A percentile compares a stretch with the other conserved stretches of the same genome.
Evolutionary conservation across 2,888 invertebrate species (phyloP).

Genomic region (Macrosoma leucophasiata): DNA sequence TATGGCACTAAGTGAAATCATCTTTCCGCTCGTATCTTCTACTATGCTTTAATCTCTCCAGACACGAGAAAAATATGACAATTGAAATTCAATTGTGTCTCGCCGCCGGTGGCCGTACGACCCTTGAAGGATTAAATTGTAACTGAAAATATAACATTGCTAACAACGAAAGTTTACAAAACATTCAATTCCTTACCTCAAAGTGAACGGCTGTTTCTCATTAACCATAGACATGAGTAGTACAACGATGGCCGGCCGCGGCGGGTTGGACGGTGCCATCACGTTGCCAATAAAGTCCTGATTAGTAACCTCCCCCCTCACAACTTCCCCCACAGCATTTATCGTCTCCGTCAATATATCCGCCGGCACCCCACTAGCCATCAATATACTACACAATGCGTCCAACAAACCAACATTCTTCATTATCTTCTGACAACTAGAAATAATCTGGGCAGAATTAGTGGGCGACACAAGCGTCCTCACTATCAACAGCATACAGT

Average conservation of each 20-base stretch:
- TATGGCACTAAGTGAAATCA: too few relatives aligned
- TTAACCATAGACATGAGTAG: conserved; percentile 99
- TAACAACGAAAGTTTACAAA: too few relatives aligned
- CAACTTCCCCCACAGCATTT: conserved; percentile 94
- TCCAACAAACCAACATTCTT: conserved; percentile 81
- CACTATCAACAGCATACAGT: conserved; percentile 92
- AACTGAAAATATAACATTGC: too few relatives aligned
- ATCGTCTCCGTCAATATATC: conserved; percentile 98
- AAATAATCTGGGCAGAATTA: conserved; percentile 88
- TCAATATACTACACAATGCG: conserved; percentile 88
- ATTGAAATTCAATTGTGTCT: too few relatives aligned
- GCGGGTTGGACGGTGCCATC: conserved; percentile 94
- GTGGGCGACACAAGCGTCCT: conserved; percentile 95
- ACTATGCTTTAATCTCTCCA: too few relatives aligned
- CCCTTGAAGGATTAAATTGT: too few relatives aligned
- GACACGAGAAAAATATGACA: too few relatives aligned
- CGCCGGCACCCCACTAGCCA: conserved; percentile 97
- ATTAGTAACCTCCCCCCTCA: conserved; percentile 91
- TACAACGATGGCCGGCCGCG: conserved; percentile 95
- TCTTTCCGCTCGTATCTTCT: too few relatives aligned
- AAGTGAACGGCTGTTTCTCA: conserved; percentile 94
- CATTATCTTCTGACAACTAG: conserved; percentile 92
- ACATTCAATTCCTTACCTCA: conserved; percentile 46
- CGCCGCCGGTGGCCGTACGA: too few relatives aligned
- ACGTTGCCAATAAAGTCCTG: conserved; percentile 94